These are phyloP conservation scores for Acleris literana DNA, from an alignment of 2,888 invertebrate genomes.

Conservation along the genomic window DNA sequence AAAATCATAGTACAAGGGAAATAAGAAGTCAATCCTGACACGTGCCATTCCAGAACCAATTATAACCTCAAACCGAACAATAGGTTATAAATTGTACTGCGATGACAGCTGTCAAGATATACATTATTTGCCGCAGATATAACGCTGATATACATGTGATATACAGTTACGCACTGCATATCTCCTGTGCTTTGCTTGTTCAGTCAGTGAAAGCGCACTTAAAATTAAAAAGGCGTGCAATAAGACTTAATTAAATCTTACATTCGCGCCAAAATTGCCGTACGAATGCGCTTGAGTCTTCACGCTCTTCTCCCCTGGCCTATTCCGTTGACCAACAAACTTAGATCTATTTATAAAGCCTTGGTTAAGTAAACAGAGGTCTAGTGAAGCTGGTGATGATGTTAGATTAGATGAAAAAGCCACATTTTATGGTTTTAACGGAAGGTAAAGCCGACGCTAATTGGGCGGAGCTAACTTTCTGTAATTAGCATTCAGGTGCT, in stretches of 20 bases:
- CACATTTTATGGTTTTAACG: constrained; percentile 33
- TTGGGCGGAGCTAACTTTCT: constrained; percentile 33
- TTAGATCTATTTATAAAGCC: constrained; percentile 9
- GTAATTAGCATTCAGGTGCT: constrained; percentile 26
- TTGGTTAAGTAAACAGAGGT: constrained; percentile 7
- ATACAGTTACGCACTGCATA: too few relatives aligned
- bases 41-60: too few relatives aligned
- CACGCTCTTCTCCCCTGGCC: constrained; percentile 62
- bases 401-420: constrained; percentile 30
- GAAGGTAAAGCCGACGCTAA: constrained; percentile 30
- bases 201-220: constrained; percentile 51
- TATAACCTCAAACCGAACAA: too few relatives aligned
- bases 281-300: constrained; percentile 47
- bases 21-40: too few relatives aligned
- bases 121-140: too few relatives aligned
- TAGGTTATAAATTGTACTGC: too few relatives aligned
- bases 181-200: background rate
- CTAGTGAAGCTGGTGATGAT: constrained; percentile 28
- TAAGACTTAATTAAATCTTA: constrained; percentile 48
- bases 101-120: too few relatives aligned
- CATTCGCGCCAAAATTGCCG: constrained; percentile 34
- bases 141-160: too few relatives aligned
- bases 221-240: constrained; percentile 47
- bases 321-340: constrained; percentile 35
- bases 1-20: too few relatives aligned